These are phyloP conservation scores for Odontesthes bonariensis DNA, from an alignment of 2,113 vertebrate species.

Conservation along the genomic window DNA sequence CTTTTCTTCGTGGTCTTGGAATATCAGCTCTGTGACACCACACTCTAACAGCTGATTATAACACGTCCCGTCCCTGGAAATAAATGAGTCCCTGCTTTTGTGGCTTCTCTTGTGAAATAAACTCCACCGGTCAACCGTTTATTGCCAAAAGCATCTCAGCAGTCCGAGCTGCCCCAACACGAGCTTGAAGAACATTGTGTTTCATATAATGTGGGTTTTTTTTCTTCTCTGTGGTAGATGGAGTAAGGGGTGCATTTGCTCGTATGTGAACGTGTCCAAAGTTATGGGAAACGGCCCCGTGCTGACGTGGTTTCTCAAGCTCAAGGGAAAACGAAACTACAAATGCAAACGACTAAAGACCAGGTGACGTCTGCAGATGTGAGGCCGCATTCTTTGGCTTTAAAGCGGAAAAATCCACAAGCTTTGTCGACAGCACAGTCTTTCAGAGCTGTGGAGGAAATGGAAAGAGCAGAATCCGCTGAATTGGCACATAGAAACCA, in stretches of 20 bases:
- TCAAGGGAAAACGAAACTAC: conserved; percentile 47
- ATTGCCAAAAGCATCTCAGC: conserved; percentile 73
- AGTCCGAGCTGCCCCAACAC: conserved; percentile 46
- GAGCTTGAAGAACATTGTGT: conserved; percentile 70
- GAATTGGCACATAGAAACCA: conserved; percentile 26
- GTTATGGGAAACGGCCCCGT: conserved; percentile 24
- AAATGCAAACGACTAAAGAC: conserved; percentile 28
- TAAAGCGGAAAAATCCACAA: background rate
- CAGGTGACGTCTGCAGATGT: conserved; percentile 39
- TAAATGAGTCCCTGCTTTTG: conserved; percentile 28
- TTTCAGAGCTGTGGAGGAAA: background rate
- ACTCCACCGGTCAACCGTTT: conserved; percentile 34
- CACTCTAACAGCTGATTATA: conserved; percentile 38
- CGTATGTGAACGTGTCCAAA: conserved; percentile 44
- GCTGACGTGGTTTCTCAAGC: conserved; percentile 35
- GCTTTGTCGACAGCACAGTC: conserved; percentile 2
- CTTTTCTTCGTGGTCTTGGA: conserved; percentile 20
- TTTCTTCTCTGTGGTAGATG: conserved; percentile 40
- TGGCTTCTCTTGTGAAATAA: conserved; percentile 36
- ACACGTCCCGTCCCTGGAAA: conserved; percentile 17
- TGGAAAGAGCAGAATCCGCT: background rate
- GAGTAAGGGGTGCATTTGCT: conserved; percentile 28
- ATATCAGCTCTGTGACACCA: conserved; percentile 22
- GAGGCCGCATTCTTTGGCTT: background rate
- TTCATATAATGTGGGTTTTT: conserved; percentile 34